Evolutionary conservation across 2,113 vertebrate genomes (phyloP), one percentile per base, ranked within the genome.

Genomic region (Chinchilla lanigera): DNA sequence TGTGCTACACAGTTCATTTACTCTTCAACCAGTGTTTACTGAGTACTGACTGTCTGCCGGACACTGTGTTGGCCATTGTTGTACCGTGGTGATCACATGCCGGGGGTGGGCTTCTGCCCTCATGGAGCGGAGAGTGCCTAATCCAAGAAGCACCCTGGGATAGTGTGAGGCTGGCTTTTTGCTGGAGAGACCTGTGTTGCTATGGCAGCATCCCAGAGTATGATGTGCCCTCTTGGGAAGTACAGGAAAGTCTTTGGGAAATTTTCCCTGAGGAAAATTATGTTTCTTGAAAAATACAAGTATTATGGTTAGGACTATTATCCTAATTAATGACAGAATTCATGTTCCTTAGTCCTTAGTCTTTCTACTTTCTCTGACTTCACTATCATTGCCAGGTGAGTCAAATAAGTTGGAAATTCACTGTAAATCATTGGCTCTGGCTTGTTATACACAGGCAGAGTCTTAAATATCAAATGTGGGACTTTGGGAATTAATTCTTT

Each of bases 281-380:
- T 38, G 38, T 85, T 85, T 85, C 56, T 67, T 77, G 71, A 82
- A 80, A 91, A 77, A 84, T 52, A 71, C 54, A 65, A 77, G 16
- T 30, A 2, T 19, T 22, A 17, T 33, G 35, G 38, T 54, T 69
- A 89, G 58, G 41, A 60, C 44, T 61, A 26, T 81, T 26, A 47
- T 26, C 26, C 33, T 33, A 3, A 20, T 38, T 60, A 7, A 7
- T 75, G 88, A 67, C 35, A 65, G 6, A 38, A 61, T 13, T 84
- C 26, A 13, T 12, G 14, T 44, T 90, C 33, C 5, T 13, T 52
- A 8, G n/a, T 13, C 7, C 30, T 87, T 33, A 17, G 44, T 35
- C 17, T 60, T 84, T 63, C 28, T 24, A 9, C 1, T 44, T 90
- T 81, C 41, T 33, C 61, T n/a, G 75, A 67, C 69, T 83, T 90